These are phyloP conservation scores for Nannobrachium achirus DNA, from an alignment of 2,113 vertebrate genomes.

Conservation along the genomic window DNA sequence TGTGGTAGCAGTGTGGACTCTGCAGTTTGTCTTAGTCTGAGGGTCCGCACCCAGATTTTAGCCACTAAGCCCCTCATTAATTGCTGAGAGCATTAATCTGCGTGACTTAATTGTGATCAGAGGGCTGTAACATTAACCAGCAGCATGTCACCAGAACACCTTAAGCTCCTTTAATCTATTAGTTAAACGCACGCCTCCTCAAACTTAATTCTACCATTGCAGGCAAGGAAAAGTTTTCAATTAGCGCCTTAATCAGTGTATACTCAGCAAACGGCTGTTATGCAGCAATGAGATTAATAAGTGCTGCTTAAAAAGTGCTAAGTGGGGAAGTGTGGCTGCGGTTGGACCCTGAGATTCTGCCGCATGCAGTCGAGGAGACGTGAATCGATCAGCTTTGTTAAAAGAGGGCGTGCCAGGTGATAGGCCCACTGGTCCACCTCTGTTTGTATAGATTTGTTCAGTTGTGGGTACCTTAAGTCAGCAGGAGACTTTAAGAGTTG, in stretches of 20 bases:
- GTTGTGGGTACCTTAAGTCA: not conserved
- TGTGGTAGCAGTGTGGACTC: not conserved
- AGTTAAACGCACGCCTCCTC: slow-evolving; percentile 15
- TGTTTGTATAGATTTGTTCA: not conserved
- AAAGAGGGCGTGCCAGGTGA: not conserved
- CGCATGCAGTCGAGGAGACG: not conserved
- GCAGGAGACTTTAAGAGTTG: not conserved
- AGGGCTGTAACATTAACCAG: slow-evolving; percentile 40
- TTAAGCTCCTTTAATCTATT: slow-evolving; percentile 51
- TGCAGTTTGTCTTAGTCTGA: not conserved
- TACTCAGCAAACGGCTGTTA: slow-evolving; percentile 21
- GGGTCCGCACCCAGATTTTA: slow-evolving; percentile 48
- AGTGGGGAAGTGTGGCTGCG: not conserved
- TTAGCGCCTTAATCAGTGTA: slow-evolving; percentile 51
- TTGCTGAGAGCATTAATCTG: slow-evolving; percentile 64
- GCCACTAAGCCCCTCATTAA: slow-evolving; percentile 65
- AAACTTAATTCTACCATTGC: slow-evolving; percentile 7
- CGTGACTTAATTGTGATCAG: slow-evolving; percentile 48
- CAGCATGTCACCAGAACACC: slow-evolving; percentile 53
- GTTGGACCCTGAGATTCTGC: not conserved
- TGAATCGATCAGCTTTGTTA: not conserved
- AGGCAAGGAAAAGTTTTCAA: slow-evolving; percentile 44
- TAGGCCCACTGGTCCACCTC: not conserved
- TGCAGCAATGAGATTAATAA: slow-evolving; percentile 17
- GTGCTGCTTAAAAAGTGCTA: slow-evolving; percentile 5